A percentile compares a stretch with the other conserved stretches of the same genome.
Conservation (phyloP, 1,140 invertebrate genomes). For the Conopomorpha cramerella region DNA sequence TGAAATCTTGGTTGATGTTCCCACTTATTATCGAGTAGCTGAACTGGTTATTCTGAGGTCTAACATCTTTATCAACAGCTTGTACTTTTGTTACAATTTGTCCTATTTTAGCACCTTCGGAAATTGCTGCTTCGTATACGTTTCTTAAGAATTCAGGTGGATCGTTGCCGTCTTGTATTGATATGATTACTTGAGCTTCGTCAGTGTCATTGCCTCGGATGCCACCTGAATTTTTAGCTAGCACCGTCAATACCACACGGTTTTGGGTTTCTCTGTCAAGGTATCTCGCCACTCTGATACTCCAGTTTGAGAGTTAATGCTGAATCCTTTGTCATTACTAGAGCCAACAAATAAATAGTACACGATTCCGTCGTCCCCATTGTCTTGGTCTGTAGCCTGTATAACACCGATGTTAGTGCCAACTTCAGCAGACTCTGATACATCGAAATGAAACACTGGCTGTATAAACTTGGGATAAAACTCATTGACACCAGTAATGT, state of each 20-base stretch:
- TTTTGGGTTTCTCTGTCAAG: slow-evolving; percentile 92
- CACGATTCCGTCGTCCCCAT: slow-evolving; percentile 88
- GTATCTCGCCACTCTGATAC: slow-evolving; percentile 76
- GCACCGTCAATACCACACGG: slow-evolving; percentile 84
- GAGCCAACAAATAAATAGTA: slow-evolving; percentile 92
- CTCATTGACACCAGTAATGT: slow-evolving; percentile 90
- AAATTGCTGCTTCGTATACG: slow-evolving; percentile 75
- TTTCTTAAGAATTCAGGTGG: slow-evolving; percentile 86
- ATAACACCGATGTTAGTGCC: slow-evolving; percentile 86
- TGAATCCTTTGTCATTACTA: slow-evolving; percentile 90
- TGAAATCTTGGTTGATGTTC: slow-evolving; percentile 82
- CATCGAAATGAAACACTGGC: slow-evolving; percentile 90
- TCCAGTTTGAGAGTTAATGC: slow-evolving; percentile 83
- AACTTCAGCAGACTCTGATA: slow-evolving; percentile 89
- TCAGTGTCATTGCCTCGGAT: slow-evolving; percentile 94
- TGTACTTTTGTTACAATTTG: slow-evolving; percentile 78
- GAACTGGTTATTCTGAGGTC: slow-evolving; percentile 90
- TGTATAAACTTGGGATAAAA: slow-evolving; percentile 91
- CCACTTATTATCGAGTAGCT: slow-evolving; percentile 88
- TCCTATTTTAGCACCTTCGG: slow-evolving; percentile 76
- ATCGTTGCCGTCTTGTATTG: slow-evolving; percentile 94
- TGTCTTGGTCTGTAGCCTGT: slow-evolving; percentile 89
- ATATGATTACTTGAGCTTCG: slow-evolving; percentile 90
- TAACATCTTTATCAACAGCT: slow-evolving; percentile 89
- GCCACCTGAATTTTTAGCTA: slow-evolving; percentile 93